A percentile compares a stretch with the other conserved stretches of the same genome.
Evolutionary conservation across 2,888 invertebrate genomes (phyloP).

Genomic region (Muscina levida): DNA sequence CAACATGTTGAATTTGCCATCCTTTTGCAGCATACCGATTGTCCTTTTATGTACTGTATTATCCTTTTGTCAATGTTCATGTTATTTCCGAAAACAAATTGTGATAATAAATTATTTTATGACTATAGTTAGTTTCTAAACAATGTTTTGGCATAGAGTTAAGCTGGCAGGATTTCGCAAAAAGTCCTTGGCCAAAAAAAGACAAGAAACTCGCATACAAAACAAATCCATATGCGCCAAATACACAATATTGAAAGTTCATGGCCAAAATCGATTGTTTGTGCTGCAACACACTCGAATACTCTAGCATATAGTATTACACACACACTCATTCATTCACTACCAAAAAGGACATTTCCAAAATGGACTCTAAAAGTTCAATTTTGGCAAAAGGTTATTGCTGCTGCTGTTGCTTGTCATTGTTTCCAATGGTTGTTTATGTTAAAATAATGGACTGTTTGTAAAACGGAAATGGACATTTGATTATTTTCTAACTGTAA

Average conservation of each 20-base stretch:
- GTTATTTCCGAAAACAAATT: conserved; percentile 28
- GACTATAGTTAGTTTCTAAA: conserved; percentile 4
- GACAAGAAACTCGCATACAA: not conserved
- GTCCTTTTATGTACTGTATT: not conserved
- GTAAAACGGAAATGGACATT: conserved; percentile 38
- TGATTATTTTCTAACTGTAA: conserved; percentile 33
- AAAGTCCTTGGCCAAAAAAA: conserved; percentile 15
- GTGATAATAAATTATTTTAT: conserved; percentile 35
- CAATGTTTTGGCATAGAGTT: not conserved
- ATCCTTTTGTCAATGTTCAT: not conserved
- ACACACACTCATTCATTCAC: too few relatives aligned
- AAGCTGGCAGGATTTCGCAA: not conserved
- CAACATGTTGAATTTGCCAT: conserved; percentile 12
- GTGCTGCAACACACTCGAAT: too few relatives aligned
- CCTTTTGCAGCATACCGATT: not conserved
- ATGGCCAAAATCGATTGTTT: conserved; percentile 40
- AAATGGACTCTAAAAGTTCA: not conserved
- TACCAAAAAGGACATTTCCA: not conserved
- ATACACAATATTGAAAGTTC: conserved; percentile 21
- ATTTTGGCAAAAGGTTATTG: conserved; percentile 19
- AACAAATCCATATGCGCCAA: not conserved
- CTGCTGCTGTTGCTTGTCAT: not conserved
- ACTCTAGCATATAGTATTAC: too few relatives aligned
- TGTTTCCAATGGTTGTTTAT: conserved; percentile 21
- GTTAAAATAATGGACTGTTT: conserved; percentile 37